A percentile compares a stretch with the other conserved stretches of the same genome.
Conservation (phyloP, 2,888 invertebrate species). For the Hetaerina titia region DNA sequence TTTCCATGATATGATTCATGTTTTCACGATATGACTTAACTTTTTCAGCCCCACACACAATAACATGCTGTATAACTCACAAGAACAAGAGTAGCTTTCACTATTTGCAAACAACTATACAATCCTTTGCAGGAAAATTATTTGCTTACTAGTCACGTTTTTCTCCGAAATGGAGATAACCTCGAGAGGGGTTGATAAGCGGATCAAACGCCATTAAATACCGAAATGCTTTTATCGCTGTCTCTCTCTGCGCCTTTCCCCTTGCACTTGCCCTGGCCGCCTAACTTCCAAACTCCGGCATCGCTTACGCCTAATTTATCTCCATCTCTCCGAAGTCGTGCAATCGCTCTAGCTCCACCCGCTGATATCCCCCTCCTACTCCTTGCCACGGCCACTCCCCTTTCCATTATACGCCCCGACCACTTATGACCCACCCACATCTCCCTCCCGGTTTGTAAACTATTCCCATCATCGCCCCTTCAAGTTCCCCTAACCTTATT, state of each 20-base stretch:
- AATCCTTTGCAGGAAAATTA: background rate
- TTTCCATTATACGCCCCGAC: background rate
- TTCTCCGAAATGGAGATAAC: background rate
- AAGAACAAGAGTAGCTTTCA: background rate
- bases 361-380: background rate
- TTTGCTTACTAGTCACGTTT: background rate
- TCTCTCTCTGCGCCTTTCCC: background rate
- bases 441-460: background rate
- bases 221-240: background rate
- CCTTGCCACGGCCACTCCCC: background rate
- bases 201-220: background rate
- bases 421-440: background rate
- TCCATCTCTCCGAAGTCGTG: background rate
- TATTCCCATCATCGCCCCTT: background rate
- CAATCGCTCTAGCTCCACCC: background rate
- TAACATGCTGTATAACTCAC: no score
- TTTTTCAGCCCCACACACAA: no score
- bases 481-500: background rate
- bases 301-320: conserved; percentile 21
- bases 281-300: conserved; percentile 12
- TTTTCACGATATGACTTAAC: no score
- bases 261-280: background rate
- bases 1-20: no score
- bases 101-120: background rate
- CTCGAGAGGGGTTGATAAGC: background rate